Base-by-base conservation (phyloP, 2,888 invertebrate species). In the Pristionchus fissidentatus region DNA sequence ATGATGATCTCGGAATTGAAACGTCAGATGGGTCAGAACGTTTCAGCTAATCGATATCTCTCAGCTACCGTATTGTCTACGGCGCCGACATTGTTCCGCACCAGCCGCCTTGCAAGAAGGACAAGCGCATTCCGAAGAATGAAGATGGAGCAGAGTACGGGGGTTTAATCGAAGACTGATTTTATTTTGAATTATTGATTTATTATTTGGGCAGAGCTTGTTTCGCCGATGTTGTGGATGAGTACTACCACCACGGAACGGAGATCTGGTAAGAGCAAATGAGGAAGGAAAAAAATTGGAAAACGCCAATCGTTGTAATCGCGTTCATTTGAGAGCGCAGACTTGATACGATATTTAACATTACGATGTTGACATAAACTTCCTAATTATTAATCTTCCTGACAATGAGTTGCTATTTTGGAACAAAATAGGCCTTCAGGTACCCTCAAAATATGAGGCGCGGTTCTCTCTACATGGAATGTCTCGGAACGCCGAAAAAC, bases 1-100 rank as follows among this genome's bases (percentile, higher is more conserved):
- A 87, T 77, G 89, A 91, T 83, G 83, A 84, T 4, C 66, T 90
- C 7, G 87, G 90, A 5, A 89, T 89, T 3, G 79, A 89, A 46
- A 90, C 89, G 90, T 91, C 26, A 10, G 62, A 32, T 19, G 15
- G 8, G 26, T 55, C 4, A 22, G 19, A 38, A 38, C 7, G 22
- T 3, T 5, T 57, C 26, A 0, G 66, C 19, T n/a, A 1, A 70
- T 43, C 41, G 43, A 70, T 70, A 19, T 2, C 7, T 46, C 55
- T 5, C 79, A 79, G 79, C 15, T 91, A 88, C 84, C 91, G 91
- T 10, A 88, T 91, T 10, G 87, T 89, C n/a, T 87, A 90, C 80
- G 84, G 88, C n/a, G 83, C 84, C 22, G 91, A 91, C 83, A 86
- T 91, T 41, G 89, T 91, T 0, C 91, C 91, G 1, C 92, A 92